Conservation (phyloP, 2,797 vertebrate genomes). For the Peromyscus aztecus region DNA sequence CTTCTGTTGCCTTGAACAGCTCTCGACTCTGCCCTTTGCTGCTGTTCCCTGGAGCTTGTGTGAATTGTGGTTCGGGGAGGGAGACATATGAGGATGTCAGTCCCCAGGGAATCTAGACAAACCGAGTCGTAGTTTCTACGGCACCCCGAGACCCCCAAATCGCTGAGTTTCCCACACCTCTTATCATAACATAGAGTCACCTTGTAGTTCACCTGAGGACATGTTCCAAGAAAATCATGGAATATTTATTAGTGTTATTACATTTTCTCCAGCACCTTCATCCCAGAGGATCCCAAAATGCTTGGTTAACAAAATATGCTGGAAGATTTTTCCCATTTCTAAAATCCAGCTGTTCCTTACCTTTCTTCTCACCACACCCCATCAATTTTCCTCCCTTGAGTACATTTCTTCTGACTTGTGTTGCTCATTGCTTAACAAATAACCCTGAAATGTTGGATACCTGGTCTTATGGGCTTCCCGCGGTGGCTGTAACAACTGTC, state of each 20-base stretch:
- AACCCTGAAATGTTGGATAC: background rate
- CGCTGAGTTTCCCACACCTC: conserved; percentile 66
- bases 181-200: conserved; percentile 78
- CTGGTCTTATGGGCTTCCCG: background rate
- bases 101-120: conserved; percentile 70
- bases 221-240: conserved; percentile 79
- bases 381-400: background rate
- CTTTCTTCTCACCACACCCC: background rate
- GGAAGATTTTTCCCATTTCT: conserved; percentile 66
- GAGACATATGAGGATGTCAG: conserved; percentile 44
- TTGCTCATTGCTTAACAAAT: background rate
- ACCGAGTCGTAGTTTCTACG: conserved; percentile 63
- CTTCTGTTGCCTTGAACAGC: conserved; percentile 70
- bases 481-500: background rate
- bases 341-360: background rate
- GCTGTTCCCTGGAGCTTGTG: conserved; percentile 27
- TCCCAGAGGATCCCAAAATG: conserved; percentile 74
- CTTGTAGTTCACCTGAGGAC: conserved; percentile 83
- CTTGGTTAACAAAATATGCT: conserved; percentile 69
- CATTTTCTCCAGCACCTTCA: conserved; percentile 79
- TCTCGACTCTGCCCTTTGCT: conserved; percentile 78
- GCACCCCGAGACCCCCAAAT: conserved; percentile 73
- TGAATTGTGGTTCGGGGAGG: conserved; percentile 64
- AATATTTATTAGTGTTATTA: conserved; percentile 84
- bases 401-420: background rate